These are phyloP conservation scores for Distichodus sexfasciatus DNA, from an alignment of 2,797 vertebrate genomes.

Conservation along the genomic window DNA sequence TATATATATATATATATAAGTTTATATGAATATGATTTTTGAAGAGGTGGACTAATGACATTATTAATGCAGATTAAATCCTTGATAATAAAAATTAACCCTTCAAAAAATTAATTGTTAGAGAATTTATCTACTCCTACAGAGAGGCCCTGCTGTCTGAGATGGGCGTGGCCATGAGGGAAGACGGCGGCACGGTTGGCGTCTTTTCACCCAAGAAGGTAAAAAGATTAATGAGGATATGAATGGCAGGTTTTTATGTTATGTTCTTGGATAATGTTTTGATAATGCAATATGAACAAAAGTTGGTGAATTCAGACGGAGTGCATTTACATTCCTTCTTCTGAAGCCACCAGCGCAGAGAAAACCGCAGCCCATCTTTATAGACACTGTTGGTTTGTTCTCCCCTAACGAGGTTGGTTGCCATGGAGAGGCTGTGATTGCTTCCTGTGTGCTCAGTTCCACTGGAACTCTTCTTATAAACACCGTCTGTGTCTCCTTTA, in stretches of 20 bases:
- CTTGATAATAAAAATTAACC: no score
- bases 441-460: constrained; percentile 59
- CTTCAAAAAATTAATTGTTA: not conserved
- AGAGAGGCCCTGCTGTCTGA: constrained; percentile 96
- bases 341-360: constrained; percentile 70
- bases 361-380: constrained; percentile 80
- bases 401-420: constrained; percentile 86
- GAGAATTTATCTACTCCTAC: constrained; percentile 38
- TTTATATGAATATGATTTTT: no score
- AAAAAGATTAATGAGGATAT: constrained; percentile 39
- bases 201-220: constrained; percentile 99
- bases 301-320: constrained; percentile 32
- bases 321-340: constrained; percentile 51
- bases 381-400: constrained; percentile 83
- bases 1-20: no score
- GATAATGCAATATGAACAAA: not conserved
- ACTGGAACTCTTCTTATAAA: constrained; percentile 12
- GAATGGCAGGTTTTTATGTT: not conserved
- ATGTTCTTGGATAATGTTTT: not conserved
- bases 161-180: constrained; percentile 98
- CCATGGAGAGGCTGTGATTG: constrained; percentile 54
- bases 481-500: constrained; percentile 16
- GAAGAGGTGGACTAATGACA: no score
- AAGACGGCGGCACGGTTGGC: constrained; percentile 94
- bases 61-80: no score